Base-by-base conservation (phyloP, 2,888 invertebrate genomes). In the Kuschelorhynchus macadamiae region DNA sequence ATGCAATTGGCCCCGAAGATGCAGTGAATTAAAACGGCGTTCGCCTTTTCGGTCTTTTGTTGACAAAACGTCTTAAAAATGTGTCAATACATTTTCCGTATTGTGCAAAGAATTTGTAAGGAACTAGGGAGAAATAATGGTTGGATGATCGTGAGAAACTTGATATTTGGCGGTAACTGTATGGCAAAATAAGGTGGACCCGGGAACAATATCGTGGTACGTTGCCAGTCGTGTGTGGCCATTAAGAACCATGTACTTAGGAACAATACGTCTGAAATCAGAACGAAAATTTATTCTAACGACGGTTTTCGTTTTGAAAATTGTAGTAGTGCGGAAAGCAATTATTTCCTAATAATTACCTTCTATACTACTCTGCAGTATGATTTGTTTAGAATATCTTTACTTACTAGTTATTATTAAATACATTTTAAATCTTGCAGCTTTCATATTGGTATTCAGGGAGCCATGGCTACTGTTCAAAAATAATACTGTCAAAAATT, bases 31-130 rank as follows among this genome's bases (percentile, higher is more conserved):
- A 25, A 50, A 39, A 46, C 36, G 59, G 42, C 47, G 36, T 33
- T 50, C 36, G 49, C 21, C 41, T 50, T 61, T 33, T 44, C 12
- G 18, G 2, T 50, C 50, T 30, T 50, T 61, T 61, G 61, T 61
- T 52, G 44, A 52, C 52, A n/a, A 61, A 61, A 55, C 55, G 53
- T 61, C 61, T 53, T 52, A 36, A 52, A 55, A 60, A 25, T 46
- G 55, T 63, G 63, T 63, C 63, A 63, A 63, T 55, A 47, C 47
- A 47, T 47, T 36, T 20, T 44, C 16, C 8, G 21, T 18, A 42
- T 42, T 62, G 53, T 62, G 39, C 11, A 52, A 39, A 39, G 7
- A 39, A 36, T 52, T 36, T 52, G 52, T 52, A 44, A 46, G 18
- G 39, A 55, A 55, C 11, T 16, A 16, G 18, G 55, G 44, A 32